phyloP scores from a whole-genome alignment of 2,113 vertebrate genomes.

The Eolophus roseicapilla region DNA sequence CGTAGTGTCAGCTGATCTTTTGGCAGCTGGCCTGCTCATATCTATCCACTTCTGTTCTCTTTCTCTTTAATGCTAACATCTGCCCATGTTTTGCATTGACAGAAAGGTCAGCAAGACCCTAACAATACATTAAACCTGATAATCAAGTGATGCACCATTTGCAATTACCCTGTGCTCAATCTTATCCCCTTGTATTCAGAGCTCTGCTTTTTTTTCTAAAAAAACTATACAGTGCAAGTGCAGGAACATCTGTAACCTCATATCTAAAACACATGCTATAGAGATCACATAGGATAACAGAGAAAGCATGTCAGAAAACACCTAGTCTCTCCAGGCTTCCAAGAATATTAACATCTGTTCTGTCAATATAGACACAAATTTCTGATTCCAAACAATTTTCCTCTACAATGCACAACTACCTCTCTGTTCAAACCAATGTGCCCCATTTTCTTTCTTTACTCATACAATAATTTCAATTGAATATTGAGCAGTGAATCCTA shows the following conservation, averaged over 20 bases:
- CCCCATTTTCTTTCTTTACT: not conserved
- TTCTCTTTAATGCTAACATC: slow-evolving; percentile 27
- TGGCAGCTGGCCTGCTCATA: not conserved
- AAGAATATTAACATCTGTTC: not conserved
- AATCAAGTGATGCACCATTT: not conserved
- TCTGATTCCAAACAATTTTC: not conserved
- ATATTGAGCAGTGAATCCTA: not conserved
- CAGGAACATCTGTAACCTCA: not conserved
- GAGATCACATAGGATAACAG: not conserved
- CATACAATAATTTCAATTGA: not conserved
- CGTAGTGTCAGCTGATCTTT: not conserved
- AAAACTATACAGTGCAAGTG: not conserved
- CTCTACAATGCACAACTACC: not conserved
- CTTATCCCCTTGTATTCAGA: not conserved
- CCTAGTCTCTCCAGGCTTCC: not conserved
- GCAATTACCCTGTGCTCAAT: fast-evolving
- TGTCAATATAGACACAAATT: not conserved
- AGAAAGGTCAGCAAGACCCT: slow-evolving; percentile 15
- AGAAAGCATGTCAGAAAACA: not conserved
- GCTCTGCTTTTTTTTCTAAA: not conserved
- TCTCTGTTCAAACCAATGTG: not conserved
- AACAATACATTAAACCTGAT: not conserved
- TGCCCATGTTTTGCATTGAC: not conserved
- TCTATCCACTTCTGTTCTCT: slow-evolving; percentile 20
- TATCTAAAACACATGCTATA: fast-evolving